phyloP scores from a whole-genome alignment of 2,888 invertebrate species.

The Horisme vitalbata region DNA sequence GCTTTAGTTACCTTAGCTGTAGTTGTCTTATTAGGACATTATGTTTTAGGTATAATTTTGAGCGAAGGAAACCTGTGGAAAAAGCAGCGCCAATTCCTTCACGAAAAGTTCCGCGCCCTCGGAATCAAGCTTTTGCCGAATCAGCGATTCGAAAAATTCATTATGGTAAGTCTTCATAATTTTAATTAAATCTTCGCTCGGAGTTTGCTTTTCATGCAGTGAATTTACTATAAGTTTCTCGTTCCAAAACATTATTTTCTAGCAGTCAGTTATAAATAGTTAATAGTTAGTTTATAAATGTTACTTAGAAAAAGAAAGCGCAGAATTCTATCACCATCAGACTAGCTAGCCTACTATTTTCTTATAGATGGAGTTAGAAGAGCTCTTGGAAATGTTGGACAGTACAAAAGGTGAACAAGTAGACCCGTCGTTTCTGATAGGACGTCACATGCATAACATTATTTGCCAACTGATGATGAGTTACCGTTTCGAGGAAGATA shows the following conservation, averaged over 20 bases:
- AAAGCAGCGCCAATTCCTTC: constrained; percentile 90
- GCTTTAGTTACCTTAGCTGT: too few species aligned
- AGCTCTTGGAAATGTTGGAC: constrained; percentile 74
- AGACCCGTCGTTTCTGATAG: constrained; percentile 86
- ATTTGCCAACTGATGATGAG: constrained; percentile 93
- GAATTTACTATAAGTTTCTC: too few species aligned
- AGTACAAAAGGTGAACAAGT: constrained; percentile 62
- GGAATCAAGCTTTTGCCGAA: constrained; percentile 90
- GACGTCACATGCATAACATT: constrained; percentile 91
- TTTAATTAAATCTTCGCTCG: too few species aligned
- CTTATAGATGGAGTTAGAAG: constrained; percentile 86
- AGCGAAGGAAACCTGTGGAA: constrained; percentile 92
- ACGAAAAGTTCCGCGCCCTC: constrained; percentile 88
- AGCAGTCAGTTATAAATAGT: too few species aligned
- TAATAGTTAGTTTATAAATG: too few species aligned
- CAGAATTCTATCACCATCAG: too few species aligned
- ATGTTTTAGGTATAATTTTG: constrained; percentile 40
- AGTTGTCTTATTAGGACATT: background rate
- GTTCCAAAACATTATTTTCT: too few species aligned
- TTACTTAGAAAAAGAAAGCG: too few species aligned
- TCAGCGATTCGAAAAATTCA: constrained; percentile 88
- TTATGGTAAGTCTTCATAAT: constrained; percentile 82
- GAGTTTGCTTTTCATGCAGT: too few species aligned
- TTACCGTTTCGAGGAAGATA: constrained; percentile 88
- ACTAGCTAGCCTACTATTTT: too few species aligned